Evolutionary conservation across 2,797 vertebrate genomes (phyloP).

Genomic region (Clarias platycephalus): DNA sequence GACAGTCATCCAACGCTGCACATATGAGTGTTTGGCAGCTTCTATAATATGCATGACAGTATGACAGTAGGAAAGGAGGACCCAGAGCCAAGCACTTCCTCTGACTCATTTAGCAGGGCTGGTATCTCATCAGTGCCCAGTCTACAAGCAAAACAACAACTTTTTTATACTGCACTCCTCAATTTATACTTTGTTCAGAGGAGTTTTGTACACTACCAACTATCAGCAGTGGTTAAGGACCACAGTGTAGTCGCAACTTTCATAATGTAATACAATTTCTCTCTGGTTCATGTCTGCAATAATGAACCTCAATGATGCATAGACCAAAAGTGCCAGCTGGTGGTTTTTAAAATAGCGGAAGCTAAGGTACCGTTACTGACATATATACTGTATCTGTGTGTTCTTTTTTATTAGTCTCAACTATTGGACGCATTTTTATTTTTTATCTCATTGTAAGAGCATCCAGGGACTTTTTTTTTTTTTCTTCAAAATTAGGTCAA

Average conservation of each 20-base stretch:
- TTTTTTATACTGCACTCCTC: constrained; percentile 5
- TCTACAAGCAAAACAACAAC: neutral
- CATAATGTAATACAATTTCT: constrained; percentile 8
- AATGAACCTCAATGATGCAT: neutral
- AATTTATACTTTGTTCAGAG: neutral
- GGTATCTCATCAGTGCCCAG: constrained; percentile 65
- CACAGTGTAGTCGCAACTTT: neutral
- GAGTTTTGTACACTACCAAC: neutral
- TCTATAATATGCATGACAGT: constrained; percentile 30
- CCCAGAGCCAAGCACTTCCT: constrained; percentile 55
- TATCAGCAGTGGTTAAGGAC: neutral
- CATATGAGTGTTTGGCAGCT: constrained; percentile 40
- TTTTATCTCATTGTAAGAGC: neutral
- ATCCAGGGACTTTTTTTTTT: neutral
- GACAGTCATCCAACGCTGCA: constrained; percentile 19
- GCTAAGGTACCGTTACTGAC: neutral
- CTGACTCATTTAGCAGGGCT: constrained; percentile 60
- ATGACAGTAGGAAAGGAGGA: constrained; percentile 42
- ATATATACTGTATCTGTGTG: neutral
- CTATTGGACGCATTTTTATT: neutral
- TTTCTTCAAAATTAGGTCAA: neutral
- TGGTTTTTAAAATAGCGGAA: constrained; percentile 12
- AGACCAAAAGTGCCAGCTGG: neutral
- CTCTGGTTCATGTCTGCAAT: neutral
- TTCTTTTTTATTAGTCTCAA: neutral